Evolutionary conservation across 2,888 invertebrate species (phyloP), one percentile per base, ranked within the genome.

Genomic region (Lepeophtheirus nordmannii): DNA sequence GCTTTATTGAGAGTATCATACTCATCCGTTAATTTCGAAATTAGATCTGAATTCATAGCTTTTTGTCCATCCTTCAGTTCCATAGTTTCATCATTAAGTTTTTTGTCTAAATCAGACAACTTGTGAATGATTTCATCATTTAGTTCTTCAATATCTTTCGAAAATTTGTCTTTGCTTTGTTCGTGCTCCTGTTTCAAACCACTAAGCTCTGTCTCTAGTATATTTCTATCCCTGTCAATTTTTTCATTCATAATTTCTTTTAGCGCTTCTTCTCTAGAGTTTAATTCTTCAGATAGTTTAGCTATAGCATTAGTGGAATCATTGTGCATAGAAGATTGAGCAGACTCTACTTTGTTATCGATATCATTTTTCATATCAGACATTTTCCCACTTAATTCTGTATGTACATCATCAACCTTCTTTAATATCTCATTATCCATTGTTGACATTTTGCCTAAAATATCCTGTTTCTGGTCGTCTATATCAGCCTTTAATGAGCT

Each of bases 381-480:
- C 39, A 62, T 10, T 39, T 63, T 53, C 1, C 56, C 20, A 53
- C 17, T 53, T 37, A 63, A 38, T 10, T 41, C 38, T 3, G 22
- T 37, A 63, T 11, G 23, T 1, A 56, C 38, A 9, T 37, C 23
- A 46, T 63, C 56, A 10, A 38, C 23, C 23, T 63, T 23, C 23
- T 53, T 56, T 41, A 17, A 37, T 30, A 60, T 38, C 10, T 60
- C 60, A 20, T 60, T n/a, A 14, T 38, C 60, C 60, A 60, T 60
- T 10, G 30, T 11, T 1, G 37, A 30, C 11, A 60, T 14, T 14
- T 60, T 9, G n/a, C 39, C 60, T 30, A 30, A 60, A 9, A 60
- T 60, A 10, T 22, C 60, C 11, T 30, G 17, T 30, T 60, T 46
- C 8, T 46, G 53, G 2, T 8, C 53, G 17, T 46, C 53, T 17